Percentiles rank a stretch among this genome's conserved stretches.
phyloP scores from a whole-genome alignment of 2,797 vertebrate genomes.

The Cercopithecus petaurista region DNA sequence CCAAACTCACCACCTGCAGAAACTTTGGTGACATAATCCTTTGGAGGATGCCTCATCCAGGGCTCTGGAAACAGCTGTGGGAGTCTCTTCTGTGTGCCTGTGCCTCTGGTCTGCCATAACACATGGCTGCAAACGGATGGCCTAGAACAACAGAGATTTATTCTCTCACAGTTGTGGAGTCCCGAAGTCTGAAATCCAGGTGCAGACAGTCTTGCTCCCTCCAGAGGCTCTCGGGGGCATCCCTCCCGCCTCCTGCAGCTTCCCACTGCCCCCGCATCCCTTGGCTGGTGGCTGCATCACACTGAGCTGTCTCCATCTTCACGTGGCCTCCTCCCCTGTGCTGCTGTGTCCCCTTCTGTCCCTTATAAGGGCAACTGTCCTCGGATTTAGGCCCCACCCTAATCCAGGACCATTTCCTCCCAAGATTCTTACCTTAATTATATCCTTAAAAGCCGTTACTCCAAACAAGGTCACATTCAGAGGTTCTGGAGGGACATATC shows the following conservation, averaged over 20 bases:
- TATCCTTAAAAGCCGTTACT: not conserved
- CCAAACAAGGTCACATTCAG: not conserved
- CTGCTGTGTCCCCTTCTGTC: not conserved
- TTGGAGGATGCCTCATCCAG: not conserved
- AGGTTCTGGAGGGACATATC: not conserved
- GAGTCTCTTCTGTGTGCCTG: not conserved
- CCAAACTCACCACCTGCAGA: not conserved
- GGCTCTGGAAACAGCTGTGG: accelerated
- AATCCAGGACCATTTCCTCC: not conserved
- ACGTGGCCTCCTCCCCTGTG: not conserved
- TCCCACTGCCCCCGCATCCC: accelerated
- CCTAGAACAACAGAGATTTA: not conserved
- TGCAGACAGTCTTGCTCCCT: not conserved
- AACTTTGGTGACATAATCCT: not conserved
- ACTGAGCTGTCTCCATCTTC: not conserved
- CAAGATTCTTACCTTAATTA: too few species aligned
- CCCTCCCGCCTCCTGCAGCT: not conserved
- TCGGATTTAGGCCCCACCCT: not conserved
- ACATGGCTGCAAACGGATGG: not conserved
- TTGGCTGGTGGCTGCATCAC: not conserved
- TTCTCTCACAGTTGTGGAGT: not conserved
- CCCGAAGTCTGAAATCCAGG: not conserved
- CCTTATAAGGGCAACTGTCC: not conserved
- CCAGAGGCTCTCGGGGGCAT: too few species aligned
- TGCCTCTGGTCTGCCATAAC: accelerated